Conservation (phyloP, 2,888 invertebrate genomes). For the Melinopterus prodromus region DNA sequence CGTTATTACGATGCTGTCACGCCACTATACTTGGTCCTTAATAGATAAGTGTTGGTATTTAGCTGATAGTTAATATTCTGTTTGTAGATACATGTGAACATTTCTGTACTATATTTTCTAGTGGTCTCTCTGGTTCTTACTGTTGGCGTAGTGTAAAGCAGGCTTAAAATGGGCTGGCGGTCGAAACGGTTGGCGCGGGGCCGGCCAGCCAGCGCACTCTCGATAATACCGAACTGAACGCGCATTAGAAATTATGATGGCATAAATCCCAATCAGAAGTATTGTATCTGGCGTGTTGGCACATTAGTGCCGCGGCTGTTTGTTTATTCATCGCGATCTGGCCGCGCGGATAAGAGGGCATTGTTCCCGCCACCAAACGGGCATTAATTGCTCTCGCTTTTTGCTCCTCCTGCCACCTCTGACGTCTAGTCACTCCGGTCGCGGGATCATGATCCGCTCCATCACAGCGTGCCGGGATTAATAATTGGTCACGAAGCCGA, state of each 20-base stretch:
- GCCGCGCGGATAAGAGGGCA: conserved; percentile 51
- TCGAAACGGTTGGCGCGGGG: neutral
- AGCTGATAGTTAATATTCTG: too few species aligned
- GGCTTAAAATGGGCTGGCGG: neutral
- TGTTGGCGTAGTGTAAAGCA: neutral
- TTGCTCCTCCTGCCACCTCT: neutral
- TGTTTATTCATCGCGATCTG: conserved; percentile 53
- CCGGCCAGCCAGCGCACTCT: too few species aligned
- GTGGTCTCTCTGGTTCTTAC: too few species aligned
- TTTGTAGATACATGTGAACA: too few species aligned
- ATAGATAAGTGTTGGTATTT: too few species aligned
- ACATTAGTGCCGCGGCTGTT: conserved; percentile 49
- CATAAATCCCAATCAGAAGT: conserved; percentile 56
- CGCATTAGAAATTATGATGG: conserved; percentile 56
- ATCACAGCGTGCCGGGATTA: conserved; percentile 16
- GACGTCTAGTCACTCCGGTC: neutral
- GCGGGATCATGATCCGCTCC: neutral
- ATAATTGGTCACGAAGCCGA: conserved; percentile 40
- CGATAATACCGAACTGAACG: conserved; percentile 40
- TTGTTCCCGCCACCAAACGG: conserved; percentile 45
- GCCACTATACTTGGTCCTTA: too few species aligned
- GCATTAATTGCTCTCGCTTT: conserved; percentile 50
- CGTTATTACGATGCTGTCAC: too few species aligned
- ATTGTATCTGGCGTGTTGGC: conserved; percentile 49
- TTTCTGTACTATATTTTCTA: too few species aligned